Percentiles rank a stretch among this genome's conserved stretches.
phyloP scores from a whole-genome alignment of 2,113 vertebrate species.

The Neoarius graeffei region DNA sequence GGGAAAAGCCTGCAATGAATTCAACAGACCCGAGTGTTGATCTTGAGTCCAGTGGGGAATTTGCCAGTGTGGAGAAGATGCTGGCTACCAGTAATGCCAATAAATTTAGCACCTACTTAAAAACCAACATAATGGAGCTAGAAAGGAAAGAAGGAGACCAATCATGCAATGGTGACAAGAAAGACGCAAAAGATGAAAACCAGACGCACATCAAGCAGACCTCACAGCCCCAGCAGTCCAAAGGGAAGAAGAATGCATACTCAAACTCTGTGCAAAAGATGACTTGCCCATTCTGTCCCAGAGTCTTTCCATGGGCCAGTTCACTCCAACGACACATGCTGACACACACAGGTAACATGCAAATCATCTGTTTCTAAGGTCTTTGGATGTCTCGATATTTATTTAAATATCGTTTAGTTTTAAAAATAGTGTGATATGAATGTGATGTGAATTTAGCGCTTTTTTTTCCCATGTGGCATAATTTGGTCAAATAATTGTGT shows the following conservation, averaged over 20 bases:
- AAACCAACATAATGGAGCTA: conserved; percentile 69
- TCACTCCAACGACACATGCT: conserved; percentile 95
- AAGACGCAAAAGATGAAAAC: conserved; percentile 72
- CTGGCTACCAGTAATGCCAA: conserved; percentile 92
- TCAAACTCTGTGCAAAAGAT: conserved; percentile 91
- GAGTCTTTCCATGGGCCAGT: conserved; percentile 93
- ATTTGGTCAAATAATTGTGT: neutral
- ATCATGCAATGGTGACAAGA: conserved; percentile 74
- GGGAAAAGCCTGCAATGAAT: conserved; percentile 41
- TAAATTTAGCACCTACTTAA: conserved; percentile 92
- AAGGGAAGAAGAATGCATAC: conserved; percentile 88
- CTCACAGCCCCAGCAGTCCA: conserved; percentile 58
- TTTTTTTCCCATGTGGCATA: neutral
- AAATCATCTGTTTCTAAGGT: neutral
- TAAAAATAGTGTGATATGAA: neutral
- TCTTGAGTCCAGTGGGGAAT: conserved; percentile 50
- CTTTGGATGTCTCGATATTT: neutral
- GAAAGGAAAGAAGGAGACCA: conserved; percentile 35
- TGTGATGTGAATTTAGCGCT: neutral
- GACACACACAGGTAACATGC: conserved; percentile 88
- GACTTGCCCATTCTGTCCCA: conserved; percentile 89
- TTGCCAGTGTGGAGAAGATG: conserved; percentile 95
- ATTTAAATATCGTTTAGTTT: neutral
- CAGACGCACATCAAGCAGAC: conserved; percentile 61
- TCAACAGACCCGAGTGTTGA: conserved; percentile 35